Conservation (phyloP, 2,113 vertebrate genomes). For the Boulengeromyrus knoepffleri region DNA sequence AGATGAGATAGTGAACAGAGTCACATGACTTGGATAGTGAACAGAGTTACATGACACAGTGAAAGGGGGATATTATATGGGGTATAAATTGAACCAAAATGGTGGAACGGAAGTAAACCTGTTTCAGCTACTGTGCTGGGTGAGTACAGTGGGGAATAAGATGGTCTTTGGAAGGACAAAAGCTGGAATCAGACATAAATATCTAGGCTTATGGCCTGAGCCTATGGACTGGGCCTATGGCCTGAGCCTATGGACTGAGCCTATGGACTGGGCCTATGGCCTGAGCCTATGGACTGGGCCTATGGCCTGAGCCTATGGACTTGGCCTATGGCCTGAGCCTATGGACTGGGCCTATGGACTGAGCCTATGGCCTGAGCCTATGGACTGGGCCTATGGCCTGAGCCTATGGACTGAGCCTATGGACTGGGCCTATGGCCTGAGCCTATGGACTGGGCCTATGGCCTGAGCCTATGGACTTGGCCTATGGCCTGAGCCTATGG, state of each 20-base stretch:
- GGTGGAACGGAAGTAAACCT: not conserved
- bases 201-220: not conserved
- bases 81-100: not conserved
- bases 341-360: not conserved
- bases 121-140: not conserved
- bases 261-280: not conserved
- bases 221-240: not conserved
- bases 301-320: not conserved
- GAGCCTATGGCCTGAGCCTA: not conserved
- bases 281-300: not conserved
- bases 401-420: not conserved
- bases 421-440: not conserved
- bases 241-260: not conserved
- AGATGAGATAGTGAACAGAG: not conserved
- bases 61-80: not conserved
- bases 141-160: not conserved
- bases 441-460: not conserved
- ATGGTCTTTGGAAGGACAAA: not conserved
- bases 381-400: not conserved
- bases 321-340: not conserved
- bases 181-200: not conserved
- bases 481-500: too few species aligned
- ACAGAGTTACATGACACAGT: not conserved
- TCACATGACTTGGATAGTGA: too few species aligned
- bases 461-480: not conserved